These are phyloP conservation scores for Nymphicus hollandicus DNA, from an alignment of 2,113 vertebrate genomes.

Conservation along the genomic window DNA sequence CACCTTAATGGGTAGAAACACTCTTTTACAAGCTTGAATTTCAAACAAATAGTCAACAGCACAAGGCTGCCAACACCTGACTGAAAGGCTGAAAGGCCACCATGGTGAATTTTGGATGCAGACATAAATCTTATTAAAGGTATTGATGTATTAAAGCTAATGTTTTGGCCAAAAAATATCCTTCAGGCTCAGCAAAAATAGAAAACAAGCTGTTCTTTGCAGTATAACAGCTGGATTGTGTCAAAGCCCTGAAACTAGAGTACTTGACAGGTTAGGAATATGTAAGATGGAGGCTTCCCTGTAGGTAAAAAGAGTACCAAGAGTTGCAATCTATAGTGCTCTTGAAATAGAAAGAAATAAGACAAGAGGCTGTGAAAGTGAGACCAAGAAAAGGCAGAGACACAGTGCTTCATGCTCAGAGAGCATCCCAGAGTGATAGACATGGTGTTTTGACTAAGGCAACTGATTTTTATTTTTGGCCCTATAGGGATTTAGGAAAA, in stretches of 20 bases:
- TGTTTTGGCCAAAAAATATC: conserved; percentile 26
- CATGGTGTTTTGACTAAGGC: background rate
- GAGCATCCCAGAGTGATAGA: background rate
- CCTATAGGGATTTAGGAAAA: background rate
- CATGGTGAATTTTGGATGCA: conserved; percentile 13
- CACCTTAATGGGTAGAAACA: background rate
- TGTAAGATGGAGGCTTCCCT: background rate
- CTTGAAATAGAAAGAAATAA: background rate
- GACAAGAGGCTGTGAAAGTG: background rate
- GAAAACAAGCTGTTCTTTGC: conserved; percentile 32
- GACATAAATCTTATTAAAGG: conserved; percentile 53
- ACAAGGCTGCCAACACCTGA: background rate
- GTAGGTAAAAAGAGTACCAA: background rate
- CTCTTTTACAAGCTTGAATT: background rate
- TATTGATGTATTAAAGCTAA: conserved; percentile 51
- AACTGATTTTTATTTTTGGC: background rate
- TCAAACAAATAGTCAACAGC: background rate
- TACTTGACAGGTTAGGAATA: background rate
- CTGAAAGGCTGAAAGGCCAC: conserved; percentile 46
- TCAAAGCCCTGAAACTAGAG: conserved; percentile 17
- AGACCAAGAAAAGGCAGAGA: background rate
- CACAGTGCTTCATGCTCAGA: background rate
- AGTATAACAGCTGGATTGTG: conserved; percentile 22
- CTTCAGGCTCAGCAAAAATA: conserved; percentile 31
- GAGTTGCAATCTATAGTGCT: background rate